phyloP scores from a whole-genome alignment of 2,113 vertebrate genomes.

The Chaetodon auriga region DNA sequence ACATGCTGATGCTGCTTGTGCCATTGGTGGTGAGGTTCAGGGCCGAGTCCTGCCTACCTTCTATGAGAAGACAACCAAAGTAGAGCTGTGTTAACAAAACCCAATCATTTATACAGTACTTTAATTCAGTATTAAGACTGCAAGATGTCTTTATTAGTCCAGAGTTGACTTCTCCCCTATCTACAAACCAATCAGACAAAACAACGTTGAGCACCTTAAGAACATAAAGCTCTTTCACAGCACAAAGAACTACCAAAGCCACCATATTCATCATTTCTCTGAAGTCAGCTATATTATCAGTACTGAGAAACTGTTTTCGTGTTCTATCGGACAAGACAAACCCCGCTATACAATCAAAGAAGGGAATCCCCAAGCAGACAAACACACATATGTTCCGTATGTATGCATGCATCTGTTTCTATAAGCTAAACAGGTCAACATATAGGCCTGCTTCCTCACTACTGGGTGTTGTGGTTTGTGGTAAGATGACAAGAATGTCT shows the following conservation, averaged over 20 bases:
- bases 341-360: slow-evolving; percentile 55
- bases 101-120: not conserved
- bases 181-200: not conserved
- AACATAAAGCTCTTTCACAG: not conserved
- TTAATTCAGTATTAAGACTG: not conserved
- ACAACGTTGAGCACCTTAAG: not conserved
- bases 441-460: slow-evolving; percentile 49
- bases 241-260: not conserved
- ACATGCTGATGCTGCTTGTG: slow-evolving; percentile 96
- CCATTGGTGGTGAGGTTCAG: slow-evolving; percentile 85
- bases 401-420: slow-evolving; percentile 24
- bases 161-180: not conserved
- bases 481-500: slow-evolving; percentile 44
- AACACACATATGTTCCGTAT: slow-evolving; percentile 22
- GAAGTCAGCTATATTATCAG: slow-evolving; percentile 43
- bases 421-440: slow-evolving; percentile 56
- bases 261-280: slow-evolving; percentile 38
- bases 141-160: not conserved
- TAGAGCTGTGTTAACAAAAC: not conserved
- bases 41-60: slow-evolving; percentile 89
- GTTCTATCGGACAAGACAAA: slow-evolving; percentile 53
- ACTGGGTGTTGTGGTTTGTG: slow-evolving; percentile 65
- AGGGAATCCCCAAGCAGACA: slow-evolving; percentile 50
- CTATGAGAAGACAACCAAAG: slow-evolving; percentile 59
- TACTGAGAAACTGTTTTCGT: slow-evolving; percentile 54